Evolutionary conservation across 2,888 invertebrate species (phyloP).

Genomic region (Microctonus aethiopoides): DNA sequence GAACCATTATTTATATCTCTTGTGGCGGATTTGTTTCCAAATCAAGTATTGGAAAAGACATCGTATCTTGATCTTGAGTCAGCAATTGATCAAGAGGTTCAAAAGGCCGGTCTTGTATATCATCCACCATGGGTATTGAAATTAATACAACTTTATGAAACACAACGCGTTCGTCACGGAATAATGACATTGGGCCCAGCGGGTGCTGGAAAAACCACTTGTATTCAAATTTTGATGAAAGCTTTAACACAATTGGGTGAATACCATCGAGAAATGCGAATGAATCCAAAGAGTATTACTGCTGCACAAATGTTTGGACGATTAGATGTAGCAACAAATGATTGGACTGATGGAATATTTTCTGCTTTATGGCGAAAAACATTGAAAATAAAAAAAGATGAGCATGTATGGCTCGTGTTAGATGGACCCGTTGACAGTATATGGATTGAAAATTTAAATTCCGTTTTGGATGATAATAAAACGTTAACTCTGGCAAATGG

Average conservation of each 20-base stretch:
- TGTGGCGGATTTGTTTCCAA: slow-evolving; percentile 95
- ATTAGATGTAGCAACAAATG: slow-evolving; percentile 95
- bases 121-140: slow-evolving; percentile 97
- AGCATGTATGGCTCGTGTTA: slow-evolving; percentile 92
- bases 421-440: slow-evolving; percentile 98
- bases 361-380: slow-evolving; percentile 97
- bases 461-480: slow-evolving; percentile 96
- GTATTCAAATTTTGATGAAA: slow-evolving; percentile 90
- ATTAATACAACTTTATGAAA: slow-evolving; percentile 95
- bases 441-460: slow-evolving; percentile 98
- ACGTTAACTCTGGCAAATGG: slow-evolving; percentile 95
- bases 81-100: slow-evolving; percentile 86
- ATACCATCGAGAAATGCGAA: slow-evolving; percentile 92
- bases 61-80: slow-evolving; percentile 87
- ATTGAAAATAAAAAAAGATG: slow-evolving; percentile 85
- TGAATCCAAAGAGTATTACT: slow-evolving; percentile 98
- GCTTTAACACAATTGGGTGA: slow-evolving; percentile 87
- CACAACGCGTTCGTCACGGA: slow-evolving; percentile 93
- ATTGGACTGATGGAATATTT: slow-evolving; percentile 99
- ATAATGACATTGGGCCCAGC: slow-evolving; percentile 96
- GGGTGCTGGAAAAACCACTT: slow-evolving; percentile 94
- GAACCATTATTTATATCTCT: slow-evolving; percentile 97
- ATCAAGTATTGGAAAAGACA: slow-evolving; percentile 92
- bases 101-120: slow-evolving; percentile 82
- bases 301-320: slow-evolving; percentile 98